Evolutionary conservation across 2,113 vertebrate species (phyloP), one percentile per base, ranked within the genome.

Genomic region (Collichthys lucidus): DNA sequence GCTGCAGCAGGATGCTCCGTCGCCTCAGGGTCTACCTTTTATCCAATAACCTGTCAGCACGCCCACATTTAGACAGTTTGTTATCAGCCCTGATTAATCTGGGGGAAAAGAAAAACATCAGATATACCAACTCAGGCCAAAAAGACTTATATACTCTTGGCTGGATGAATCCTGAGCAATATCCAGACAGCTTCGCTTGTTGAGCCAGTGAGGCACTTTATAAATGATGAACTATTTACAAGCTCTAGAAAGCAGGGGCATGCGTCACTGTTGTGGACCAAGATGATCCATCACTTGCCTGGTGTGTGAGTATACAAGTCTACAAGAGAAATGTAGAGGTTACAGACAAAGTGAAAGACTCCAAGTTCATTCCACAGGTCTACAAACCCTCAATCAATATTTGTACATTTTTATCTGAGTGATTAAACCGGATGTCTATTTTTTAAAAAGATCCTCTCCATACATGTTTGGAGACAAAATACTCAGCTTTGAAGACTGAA

Each of bases 191-290:
- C 40, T 8, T 46, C 1, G 40, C 17, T 42, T 66, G 69, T 42
- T 52, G 31, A 67, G 79, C 64, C 72, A 70, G 24, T 47, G 10
- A 35, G 50, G 66, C 11, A 66, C 53, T 81, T 65, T 57, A 55
- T 49, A 55, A 83, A 66, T 77, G 59, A 72, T 31, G 24, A 56
- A 11, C 29, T 74, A 40, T 73, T 82, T 63, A 31, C 47, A 74
- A 19, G 47, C 69, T 55, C 11, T n/a, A 24, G 55, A 73, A 44
- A 56, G 16, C 53, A 24, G 42, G 5, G 10, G 46, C 35, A 10
- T 47, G 35, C 3, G 1, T 52, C 67, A 35, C 65, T 57, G 29
- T 44, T 14, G 53, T n/a, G 10, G 40, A 42, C 17, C 9, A 5
- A 68, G 55, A 65, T 16, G 4, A 55, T 20, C 56, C 50, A 52